Conservation (phyloP, 2,797 vertebrate species). For the Cynopterus sphinx region DNA sequence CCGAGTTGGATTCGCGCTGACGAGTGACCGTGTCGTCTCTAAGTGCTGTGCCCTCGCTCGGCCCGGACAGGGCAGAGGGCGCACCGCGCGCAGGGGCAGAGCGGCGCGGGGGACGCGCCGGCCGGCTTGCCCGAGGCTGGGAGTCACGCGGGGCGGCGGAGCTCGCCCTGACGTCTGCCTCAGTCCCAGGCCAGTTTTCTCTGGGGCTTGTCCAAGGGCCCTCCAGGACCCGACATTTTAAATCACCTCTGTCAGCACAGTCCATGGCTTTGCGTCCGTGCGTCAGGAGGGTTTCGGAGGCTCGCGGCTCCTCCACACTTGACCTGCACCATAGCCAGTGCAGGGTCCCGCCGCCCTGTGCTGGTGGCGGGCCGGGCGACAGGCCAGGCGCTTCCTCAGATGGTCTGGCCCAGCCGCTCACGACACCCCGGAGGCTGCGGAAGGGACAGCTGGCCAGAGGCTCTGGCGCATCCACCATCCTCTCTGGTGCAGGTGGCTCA, state of each 20-base stretch:
- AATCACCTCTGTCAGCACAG: not conserved
- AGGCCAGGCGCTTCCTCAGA: not conserved
- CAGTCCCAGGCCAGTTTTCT: not conserved
- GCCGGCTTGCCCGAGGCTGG: not conserved
- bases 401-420: not conserved
- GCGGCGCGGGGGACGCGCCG: accelerated
- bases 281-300: not conserved
- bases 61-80: not conserved
- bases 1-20: not conserved
- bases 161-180: not conserved
- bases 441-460: constrained; percentile 69
- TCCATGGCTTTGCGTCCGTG: not conserved
- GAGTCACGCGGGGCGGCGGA: not conserved
- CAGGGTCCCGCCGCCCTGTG: too few species aligned
- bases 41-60: not conserved
- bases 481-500: constrained; percentile 60
- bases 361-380: too few species aligned
- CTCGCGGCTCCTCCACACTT: not conserved
- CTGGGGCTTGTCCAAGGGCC: not conserved
- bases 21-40: not conserved
- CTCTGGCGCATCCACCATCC: not conserved
- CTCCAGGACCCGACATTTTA: not conserved
- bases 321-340: too few species aligned
- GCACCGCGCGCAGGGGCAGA: too few species aligned
- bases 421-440: constrained; percentile 54